Evolutionary conservation across 2,113 vertebrate genomes (phyloP), one percentile per base, ranked within the genome.

Genomic region (Oplegnathus fasciatus): DNA sequence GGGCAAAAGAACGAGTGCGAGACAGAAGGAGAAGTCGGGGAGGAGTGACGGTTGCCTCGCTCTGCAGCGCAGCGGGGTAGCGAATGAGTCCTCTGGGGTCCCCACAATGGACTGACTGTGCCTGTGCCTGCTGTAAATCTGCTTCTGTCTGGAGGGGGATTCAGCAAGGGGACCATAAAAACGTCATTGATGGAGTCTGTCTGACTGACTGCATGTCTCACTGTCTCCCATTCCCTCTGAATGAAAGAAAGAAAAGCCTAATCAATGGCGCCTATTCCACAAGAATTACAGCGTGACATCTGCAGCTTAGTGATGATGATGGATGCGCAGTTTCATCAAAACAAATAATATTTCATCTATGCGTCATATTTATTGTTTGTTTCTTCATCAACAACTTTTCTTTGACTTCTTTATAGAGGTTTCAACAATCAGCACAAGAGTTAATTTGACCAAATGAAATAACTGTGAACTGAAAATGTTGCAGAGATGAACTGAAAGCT

Each of bases 91-190:
- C 88, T 90, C 86, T 83, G 75, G 86, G 88, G 84, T 88, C 90
- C 88, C 34, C 34, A 88, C 89, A 91, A 83, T 61, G 71, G 81
- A 75, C 73, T 52, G 85, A 80, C 87, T 86, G 87, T 75, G 67
- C 67, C 76, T 40, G 66, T 24, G 89, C 84, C 88, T 89, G 89
- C 75, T 83, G 78, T 94, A 92, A 94, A 92, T 93, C 86, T 88
- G 87, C 75, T 79, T 77, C 85, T 84, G 79, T 80, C 85, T 88
- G 61, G 14, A 9, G 55, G 61, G 54, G 55, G 76, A 76, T 78
- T 77, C 70, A 2, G 37, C 84, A 14, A 58, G 62, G 82, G 88
- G 68, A 57, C 37, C 48, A 73, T 91, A 91, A 90, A 93, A 77
- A 72, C 76, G 34, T 89, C 91, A 84, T 22, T 0, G 64, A 76